A percentile compares a stretch with the other conserved stretches of the same genome.
phyloP scores from a whole-genome alignment of 2,113 vertebrate genomes.

The Petrocephalus zakoni region DNA sequence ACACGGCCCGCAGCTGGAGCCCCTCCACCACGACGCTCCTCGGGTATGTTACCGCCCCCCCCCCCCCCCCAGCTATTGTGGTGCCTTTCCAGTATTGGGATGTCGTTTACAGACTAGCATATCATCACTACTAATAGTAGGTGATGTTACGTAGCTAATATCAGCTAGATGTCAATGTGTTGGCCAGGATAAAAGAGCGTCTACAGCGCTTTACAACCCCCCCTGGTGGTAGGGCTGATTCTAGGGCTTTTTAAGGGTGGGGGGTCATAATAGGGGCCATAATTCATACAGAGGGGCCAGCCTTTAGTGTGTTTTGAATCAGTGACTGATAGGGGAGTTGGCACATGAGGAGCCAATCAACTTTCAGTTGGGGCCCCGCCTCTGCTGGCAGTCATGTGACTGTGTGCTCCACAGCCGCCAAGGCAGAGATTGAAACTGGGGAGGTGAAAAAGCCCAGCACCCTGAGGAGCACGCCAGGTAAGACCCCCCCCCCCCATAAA shows the following conservation, averaged over 20 bases:
- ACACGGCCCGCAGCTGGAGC: conserved; percentile 30
- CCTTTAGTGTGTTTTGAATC: background rate
- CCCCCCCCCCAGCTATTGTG: background rate
- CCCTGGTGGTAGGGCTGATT: background rate
- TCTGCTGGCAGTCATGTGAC: background rate
- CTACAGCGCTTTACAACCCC: background rate
- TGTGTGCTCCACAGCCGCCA: conserved; percentile 62
- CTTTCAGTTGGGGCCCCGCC: background rate
- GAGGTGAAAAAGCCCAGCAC: conserved; percentile 70
- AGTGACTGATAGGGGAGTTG: background rate
- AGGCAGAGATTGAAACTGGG: conserved; percentile 69
- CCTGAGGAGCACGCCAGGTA: conserved; percentile 75
- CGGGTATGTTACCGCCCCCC: conserved; percentile 52
- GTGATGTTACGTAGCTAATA: background rate
- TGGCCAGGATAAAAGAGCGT: background rate
- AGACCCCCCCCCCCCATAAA: background rate
- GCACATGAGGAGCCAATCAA: background rate
- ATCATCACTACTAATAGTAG: background rate
- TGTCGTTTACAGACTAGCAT: background rate
- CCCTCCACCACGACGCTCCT: conserved; percentile 61
- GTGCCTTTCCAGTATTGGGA: background rate
- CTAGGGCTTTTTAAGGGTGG: background rate
- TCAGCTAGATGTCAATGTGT: background rate
- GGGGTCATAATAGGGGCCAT: background rate
- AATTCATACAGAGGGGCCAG: background rate